Conservation (phyloP, 2,797 vertebrate genomes). For the Vireo griseus region DNA sequence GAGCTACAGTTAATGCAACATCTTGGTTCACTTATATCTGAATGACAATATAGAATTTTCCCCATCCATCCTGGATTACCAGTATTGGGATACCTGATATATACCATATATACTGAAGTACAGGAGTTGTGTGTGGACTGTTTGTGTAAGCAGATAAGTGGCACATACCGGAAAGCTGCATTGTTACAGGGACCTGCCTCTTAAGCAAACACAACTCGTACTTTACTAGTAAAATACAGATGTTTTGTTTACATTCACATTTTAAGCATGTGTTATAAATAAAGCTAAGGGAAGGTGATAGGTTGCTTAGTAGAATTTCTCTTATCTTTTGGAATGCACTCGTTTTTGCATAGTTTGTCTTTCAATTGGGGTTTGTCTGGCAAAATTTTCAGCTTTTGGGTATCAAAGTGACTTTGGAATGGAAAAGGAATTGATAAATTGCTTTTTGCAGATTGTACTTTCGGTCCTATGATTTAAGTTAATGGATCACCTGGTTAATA, state of each 20-base stretch:
- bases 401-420: neutral
- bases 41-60: neutral
- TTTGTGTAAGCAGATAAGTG: neutral
- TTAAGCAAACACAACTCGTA: neutral
- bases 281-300: neutral
- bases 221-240: neutral
- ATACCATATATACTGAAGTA: neutral
- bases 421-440: neutral
- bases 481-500: constrained; percentile 30
- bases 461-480: neutral
- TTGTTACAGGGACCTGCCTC: neutral
- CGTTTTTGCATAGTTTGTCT: neutral
- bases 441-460: neutral
- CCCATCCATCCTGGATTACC: neutral
- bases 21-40: neutral
- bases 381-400: neutral
- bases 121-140: neutral
- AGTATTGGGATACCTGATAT: neutral
- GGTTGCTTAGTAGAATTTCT: neutral
- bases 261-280: neutral
- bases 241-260: neutral
- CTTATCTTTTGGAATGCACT: fast-evolving
- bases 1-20: neutral
- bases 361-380: neutral
- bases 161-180: fast-evolving